A percentile compares a stretch with the other conserved stretches of the same genome.
Evolutionary conservation across 2,888 invertebrate genomes (phyloP).

Genomic region (Phymatocera aterrima): DNA sequence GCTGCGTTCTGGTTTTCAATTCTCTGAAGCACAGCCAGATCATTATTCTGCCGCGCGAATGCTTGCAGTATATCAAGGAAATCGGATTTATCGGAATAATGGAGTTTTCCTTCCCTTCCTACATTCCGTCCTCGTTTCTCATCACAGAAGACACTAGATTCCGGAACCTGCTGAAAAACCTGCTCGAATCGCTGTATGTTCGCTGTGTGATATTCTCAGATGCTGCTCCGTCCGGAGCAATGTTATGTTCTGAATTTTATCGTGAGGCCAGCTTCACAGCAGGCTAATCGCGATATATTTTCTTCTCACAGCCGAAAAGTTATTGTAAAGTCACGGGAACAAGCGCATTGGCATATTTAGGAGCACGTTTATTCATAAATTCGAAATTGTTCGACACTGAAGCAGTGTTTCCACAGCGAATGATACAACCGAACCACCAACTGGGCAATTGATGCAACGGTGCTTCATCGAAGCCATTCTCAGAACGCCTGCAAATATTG

Average conservation of each 20-base stretch:
- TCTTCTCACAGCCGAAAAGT: neutral
- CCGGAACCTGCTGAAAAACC: neutral
- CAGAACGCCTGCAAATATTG: no score
- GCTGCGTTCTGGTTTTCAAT: neutral
- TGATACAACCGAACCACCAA: neutral
- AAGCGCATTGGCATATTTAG: neutral
- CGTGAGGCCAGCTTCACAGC: neutral
- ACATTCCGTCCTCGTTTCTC: neutral
- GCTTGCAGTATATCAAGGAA: neutral
- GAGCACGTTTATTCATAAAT: neutral
- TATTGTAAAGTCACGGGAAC: neutral
- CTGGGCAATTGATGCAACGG: neutral
- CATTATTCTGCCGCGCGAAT: slow-evolving; percentile 1
- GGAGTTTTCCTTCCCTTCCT: neutral
- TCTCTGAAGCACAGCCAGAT: neutral
- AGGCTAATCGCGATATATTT: neutral
- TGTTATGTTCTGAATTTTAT: neutral
- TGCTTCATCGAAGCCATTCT: neutral
- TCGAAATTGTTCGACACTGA: neutral
- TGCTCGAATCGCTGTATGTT: neutral
- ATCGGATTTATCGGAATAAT: neutral
- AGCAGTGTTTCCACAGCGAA: neutral
- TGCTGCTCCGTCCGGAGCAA: neutral
- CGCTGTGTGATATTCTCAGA: neutral
- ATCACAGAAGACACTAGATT: neutral